Evolutionary conservation across 1,140 invertebrate genomes (phyloP), one percentile per base, ranked within the genome.

Genomic region (Drosophila oshimai): DNA sequence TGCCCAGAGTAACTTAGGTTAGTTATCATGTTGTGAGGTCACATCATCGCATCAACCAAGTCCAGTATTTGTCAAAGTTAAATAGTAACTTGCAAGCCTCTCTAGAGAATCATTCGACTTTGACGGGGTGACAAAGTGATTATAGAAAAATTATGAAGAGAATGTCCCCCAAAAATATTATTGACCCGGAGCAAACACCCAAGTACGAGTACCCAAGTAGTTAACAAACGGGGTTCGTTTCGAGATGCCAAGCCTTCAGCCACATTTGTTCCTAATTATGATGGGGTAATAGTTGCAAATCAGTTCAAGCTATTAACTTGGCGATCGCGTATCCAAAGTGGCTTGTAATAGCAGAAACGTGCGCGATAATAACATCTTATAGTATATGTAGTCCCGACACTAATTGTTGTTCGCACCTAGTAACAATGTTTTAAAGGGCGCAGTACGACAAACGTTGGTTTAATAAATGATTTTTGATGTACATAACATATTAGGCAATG

Each of bases 241-340:
- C 26, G 31, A 34, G 10, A 60, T 28, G 22, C 7, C 9, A 6
- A 46, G 28, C 28, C 29, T 12, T 51, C 13, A 28, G 41, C 17
- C 44, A 50, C 53, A 65, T 41, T 41, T 47, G 53, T 13, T 24
- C 49, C 10, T 65, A 75, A 75, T 55, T 39, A 54, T 61, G 55
- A 72, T 67, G 75, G 22, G 47, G 22, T 80, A 72, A 75, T 72
- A 72, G 51, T 60, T 51, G 51, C 36, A 72, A 51, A 75, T 72
- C 72, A 50, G 39, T 26, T 49, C 47, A 42, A 44, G 34, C 75
- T 47, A 86, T 86, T 86, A 79, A 70, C 18, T 41, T 22, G 33
- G 6, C 24, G 10, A 17, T 24, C 13, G 18, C n/a, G 17, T 13
- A 57, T 20, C 28, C 34, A 34, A 44, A 72, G 67, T 57, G 10